Base-by-base conservation (phyloP, 2,113 vertebrate genomes). In the Macrotis lagotis region DNA sequence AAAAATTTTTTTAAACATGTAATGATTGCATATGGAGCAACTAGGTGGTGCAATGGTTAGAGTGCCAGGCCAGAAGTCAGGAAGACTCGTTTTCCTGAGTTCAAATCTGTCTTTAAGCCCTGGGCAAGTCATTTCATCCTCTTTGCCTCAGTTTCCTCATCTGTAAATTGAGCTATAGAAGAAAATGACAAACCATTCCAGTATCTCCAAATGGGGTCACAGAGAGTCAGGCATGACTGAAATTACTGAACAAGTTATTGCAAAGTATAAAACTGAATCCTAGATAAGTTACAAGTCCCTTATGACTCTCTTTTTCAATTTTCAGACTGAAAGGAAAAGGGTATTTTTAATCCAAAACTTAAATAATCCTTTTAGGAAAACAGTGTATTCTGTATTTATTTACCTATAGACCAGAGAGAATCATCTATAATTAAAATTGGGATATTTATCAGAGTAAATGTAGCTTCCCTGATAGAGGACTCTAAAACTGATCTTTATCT, bases 371-470 rank as follows among this genome's bases (percentile, higher is more conserved):
- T 95, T 91, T 91, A 89, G 16, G 90, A 89, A 89, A 53, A 37
- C 51, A n/a, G 6, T 2, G 44, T 53, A 51, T 28, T 51, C 11
- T 88, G 14, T 49, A 89, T 44, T 90, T 94, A 91, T 44, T 90
- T 95, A 93, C 28, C 59, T 96, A 74, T 96, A 91, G 90, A 93
- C 91, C 9, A 90, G 91, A n/a, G 51, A 25, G 59, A 48, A 66
- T 49, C 24, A 44, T 83, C 48, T 92, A 37, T 66, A 74, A 88
- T 90, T 49, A 95, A 95, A 91, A 6, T 90, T 52, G 44, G 44
- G 74, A 89, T 51, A n/a, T 53, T 93, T 93, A 93, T 66, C 92
- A 83, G 88, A 94, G 47, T 93, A 90, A 53, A 91, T 88, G 51
- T 59, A 94, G 50, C 89, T 91, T 90, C 92, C 89, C 91, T 94